A percentile compares a stretch with the other conserved stretches of the same genome.
Conservation (phyloP, 2,113 vertebrate genomes). For the Morone chrysops region DNA sequence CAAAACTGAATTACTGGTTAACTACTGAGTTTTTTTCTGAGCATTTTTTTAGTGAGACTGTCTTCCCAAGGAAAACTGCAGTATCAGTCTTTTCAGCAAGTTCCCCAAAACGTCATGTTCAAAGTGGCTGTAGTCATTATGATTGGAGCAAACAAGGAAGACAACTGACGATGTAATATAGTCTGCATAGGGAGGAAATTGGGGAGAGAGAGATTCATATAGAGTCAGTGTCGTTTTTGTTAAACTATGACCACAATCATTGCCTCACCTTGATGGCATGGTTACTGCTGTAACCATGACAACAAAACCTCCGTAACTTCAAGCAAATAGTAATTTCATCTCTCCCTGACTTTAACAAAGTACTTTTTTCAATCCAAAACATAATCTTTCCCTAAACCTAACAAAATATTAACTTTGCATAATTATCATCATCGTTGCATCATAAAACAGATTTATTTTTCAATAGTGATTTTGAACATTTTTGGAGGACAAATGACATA, state of each 20-base stretch:
- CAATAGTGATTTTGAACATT: too few relatives aligned
- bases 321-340: too few relatives aligned
- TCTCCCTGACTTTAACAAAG: not conserved
- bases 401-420: not conserved
- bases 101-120: not conserved
- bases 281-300: not conserved
- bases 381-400: not conserved
- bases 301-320: too few relatives aligned
- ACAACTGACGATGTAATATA: not conserved
- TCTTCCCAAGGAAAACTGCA: not conserved
- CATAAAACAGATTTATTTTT: not conserved
- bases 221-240: not conserved
- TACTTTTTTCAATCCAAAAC: not conserved
- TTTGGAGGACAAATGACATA: not conserved
- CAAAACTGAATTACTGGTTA: not conserved
- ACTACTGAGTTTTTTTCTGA: not conserved
- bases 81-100: not conserved
- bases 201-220: not conserved
- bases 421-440: not conserved
- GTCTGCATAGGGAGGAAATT: too few relatives aligned
- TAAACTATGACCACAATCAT: too few relatives aligned
- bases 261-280: not conserved
- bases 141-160: not conserved
- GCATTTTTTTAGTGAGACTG: not conserved
- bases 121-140: not conserved